Conservation (phyloP, 1,140 invertebrate genomes). For the Gryllus bimaculatus region DNA sequence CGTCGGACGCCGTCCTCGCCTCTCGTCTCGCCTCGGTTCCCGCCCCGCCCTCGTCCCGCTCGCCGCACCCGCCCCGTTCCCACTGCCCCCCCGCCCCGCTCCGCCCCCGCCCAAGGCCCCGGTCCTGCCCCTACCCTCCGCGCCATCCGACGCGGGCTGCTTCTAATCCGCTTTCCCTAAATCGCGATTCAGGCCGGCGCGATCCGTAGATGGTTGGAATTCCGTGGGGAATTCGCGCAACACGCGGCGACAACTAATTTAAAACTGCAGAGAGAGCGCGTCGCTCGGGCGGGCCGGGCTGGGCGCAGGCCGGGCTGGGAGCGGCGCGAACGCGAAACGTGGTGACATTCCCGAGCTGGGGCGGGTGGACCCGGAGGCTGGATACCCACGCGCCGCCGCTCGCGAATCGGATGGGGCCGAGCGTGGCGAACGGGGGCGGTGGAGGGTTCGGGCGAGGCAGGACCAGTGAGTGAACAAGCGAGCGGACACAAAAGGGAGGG, state of each 20-base stretch:
- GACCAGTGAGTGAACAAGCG: no score
- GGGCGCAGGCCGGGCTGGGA: no score
- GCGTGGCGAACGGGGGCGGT: neutral
- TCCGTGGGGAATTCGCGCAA: neutral
- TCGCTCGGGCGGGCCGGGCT: no score
- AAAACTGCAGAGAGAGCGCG: neutral
- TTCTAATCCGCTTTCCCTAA: slow-evolving; percentile 1
- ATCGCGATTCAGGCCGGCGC: neutral
- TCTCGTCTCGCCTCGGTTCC: no score
- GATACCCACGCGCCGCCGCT: neutral
- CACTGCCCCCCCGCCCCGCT: no score
- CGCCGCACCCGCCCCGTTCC: no score
- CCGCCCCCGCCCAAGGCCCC: no score
- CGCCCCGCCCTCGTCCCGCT: no score
- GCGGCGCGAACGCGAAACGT: neutral
- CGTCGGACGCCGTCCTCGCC: no score
- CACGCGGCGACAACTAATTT: neutral
- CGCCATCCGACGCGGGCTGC: neutral
- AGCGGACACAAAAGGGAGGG: no score
- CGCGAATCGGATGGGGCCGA: neutral
- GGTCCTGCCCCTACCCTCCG: no score
- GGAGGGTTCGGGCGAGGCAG: neutral
- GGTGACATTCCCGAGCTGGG: neutral
- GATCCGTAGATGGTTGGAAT: neutral
- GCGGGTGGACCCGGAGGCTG: no score